Conservation (phyloP, 1,140 invertebrate genomes). For the Drusus annulatus region DNA sequence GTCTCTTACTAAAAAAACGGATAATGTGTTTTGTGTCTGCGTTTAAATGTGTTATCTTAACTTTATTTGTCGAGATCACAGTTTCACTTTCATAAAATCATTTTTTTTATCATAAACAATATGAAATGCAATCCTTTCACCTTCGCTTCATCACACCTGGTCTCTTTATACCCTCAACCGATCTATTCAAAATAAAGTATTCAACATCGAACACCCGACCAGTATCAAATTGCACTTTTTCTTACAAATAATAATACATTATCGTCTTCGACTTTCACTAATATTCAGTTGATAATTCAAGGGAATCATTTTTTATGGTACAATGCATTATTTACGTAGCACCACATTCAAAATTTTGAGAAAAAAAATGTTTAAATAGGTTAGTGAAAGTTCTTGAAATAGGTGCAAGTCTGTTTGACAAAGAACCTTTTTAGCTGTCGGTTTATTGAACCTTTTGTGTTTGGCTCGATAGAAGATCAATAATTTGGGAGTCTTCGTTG, state of each 20-base stretch:
- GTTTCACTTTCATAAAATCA: no score
- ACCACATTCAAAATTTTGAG: background rate
- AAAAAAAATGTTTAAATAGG: background rate
- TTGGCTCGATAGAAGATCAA: no score
- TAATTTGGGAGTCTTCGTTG: no score
- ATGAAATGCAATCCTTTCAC: no score
- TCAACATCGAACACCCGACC: constrained; percentile 13
- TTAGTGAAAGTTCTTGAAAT: constrained; percentile 32
- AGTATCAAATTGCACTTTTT: constrained; percentile 1
- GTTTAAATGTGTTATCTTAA: no score
- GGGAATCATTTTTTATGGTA: background rate
- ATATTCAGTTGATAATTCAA: background rate
- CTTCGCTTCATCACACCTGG: constrained; percentile 4
- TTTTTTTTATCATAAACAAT: no score
- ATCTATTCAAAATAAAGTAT: constrained; percentile 6
- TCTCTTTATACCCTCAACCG: background rate
- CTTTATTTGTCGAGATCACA: no score
- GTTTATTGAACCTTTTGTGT: no score
- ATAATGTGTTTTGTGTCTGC: no score
- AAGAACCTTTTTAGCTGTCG: no score
- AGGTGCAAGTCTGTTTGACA: background rate
- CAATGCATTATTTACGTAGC: background rate
- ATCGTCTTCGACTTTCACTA: constrained; percentile 27
- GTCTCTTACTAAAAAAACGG: no score
- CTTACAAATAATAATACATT: constrained; percentile 7